Conservation (phyloP, 2,113 vertebrate genomes). For the Kobus ellipsiprymnus region DNA sequence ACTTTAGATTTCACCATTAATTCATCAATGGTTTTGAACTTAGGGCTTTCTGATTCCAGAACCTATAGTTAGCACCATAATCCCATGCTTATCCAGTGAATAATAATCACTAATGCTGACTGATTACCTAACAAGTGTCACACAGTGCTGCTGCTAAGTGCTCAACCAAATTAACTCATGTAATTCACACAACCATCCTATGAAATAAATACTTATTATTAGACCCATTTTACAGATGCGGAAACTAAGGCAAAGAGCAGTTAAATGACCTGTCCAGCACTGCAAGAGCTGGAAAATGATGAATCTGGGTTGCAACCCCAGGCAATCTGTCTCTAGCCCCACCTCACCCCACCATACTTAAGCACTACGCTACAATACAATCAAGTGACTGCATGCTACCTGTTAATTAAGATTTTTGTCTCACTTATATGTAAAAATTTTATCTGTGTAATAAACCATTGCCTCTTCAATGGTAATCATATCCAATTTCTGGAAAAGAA, state of each 20-base stretch:
- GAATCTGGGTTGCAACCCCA: not conserved
- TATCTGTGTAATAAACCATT: not conserved
- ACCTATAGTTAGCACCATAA: not conserved
- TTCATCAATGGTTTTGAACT: not conserved
- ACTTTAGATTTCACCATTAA: not conserved
- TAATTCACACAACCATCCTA: not conserved
- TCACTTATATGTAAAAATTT: not conserved
- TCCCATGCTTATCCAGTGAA: not conserved
- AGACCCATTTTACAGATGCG: not conserved
- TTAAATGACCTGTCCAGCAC: not conserved
- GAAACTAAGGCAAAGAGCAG: not conserved
- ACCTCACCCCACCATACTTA: not conserved
- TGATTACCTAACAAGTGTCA: not conserved
- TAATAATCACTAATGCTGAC: not conserved
- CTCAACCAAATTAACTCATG: not conserved
- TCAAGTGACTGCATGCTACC: not conserved
- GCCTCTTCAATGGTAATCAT: not conserved
- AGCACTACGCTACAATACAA: not conserved
- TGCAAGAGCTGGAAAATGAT: not conserved
- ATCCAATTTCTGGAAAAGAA: not conserved
- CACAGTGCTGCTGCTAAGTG: not conserved
- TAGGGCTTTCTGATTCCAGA: not conserved
- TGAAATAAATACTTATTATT: not conserved
- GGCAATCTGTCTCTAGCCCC: not conserved
- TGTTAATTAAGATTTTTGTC: not conserved